Evolutionary conservation across 2,113 vertebrate species (phyloP).

Genomic region (Sus scrofa): T2T-Sscrofa CM000824.6:40936001-40936500

Average conservation of each 20-base stretch:
- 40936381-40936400: not conserved
- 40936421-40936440: not conserved
- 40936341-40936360: not conserved
- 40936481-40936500: not conserved
- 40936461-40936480: not conserved
- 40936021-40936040: constrained; percentile 64
- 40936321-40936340: not conserved
- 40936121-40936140: constrained; percentile 69
- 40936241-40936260: not conserved
- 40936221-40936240: constrained; percentile 3
- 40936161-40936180: not conserved
- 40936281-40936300: too few relatives aligned
- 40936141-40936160: not conserved
- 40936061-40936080: constrained; percentile 74
- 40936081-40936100: constrained; percentile 54
- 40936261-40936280: too few relatives aligned
- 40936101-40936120: constrained; percentile 74
- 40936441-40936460: not conserved
- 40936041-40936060: constrained; percentile 77
- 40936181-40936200: constrained; percentile 19
- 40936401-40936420: not conserved
- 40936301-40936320: too few relatives aligned
- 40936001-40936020: constrained; percentile 73
- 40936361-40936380: not conserved
- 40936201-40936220: not conserved